Conservation (phyloP, 2,888 invertebrate genomes). For the Gymnosoma rotundatum region DNA sequence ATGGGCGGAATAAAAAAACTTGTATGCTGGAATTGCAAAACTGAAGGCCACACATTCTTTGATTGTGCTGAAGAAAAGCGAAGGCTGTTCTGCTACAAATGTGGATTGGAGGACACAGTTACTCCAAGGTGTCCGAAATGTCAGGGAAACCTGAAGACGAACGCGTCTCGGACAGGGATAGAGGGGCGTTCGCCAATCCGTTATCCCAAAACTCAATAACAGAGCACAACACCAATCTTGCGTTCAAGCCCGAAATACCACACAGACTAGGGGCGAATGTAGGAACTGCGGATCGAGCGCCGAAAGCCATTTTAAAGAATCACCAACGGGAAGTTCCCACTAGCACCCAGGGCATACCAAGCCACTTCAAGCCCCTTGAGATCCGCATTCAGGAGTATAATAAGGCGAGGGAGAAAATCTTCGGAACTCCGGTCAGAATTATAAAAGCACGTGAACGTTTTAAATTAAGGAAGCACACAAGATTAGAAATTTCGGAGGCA, state of each 20-base stretch:
- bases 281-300: too few species aligned
- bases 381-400: too few species aligned
- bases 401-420: background rate
- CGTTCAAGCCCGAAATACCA: too few species aligned
- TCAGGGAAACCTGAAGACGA: constrained; percentile 1
- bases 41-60: background rate
- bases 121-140: background rate
- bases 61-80: background rate
- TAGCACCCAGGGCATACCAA: too few species aligned
- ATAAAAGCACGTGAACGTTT: background rate
- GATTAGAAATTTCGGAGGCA: background rate
- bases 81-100: constrained; percentile 8
- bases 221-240: too few species aligned
- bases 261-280: too few species aligned
- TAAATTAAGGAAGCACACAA: background rate
- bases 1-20: too few species aligned
- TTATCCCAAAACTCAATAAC: background rate
- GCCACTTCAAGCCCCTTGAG: too few species aligned
- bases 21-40: background rate
- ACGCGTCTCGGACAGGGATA: background rate
- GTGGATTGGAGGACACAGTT: background rate
- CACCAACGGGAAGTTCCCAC: too few species aligned
- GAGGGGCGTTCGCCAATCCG: background rate
- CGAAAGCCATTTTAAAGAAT: too few species aligned
- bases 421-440: background rate